Conservation (phyloP, 2,888 invertebrate genomes). For the Bembecia ichneumoniformis region DNA sequence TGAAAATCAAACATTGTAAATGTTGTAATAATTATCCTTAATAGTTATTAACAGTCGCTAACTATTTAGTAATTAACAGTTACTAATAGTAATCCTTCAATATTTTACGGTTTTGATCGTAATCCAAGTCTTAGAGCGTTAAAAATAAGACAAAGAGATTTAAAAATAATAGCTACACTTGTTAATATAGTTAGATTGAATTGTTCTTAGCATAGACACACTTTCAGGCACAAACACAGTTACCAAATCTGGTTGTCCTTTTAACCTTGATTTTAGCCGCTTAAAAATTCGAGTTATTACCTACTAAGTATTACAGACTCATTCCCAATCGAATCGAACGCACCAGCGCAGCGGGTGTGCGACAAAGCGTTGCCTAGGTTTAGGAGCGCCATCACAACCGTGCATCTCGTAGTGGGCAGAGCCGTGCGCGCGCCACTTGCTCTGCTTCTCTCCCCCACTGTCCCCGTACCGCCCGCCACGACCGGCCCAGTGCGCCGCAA, state of each 20-base stretch:
- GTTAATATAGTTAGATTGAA: too few relatives aligned
- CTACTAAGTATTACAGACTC: conserved; percentile 43
- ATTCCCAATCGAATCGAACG: conserved; percentile 43
- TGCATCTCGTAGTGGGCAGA: conserved; percentile 56
- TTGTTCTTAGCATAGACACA: too few relatives aligned
- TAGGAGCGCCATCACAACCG: conserved; percentile 49
- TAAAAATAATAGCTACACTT: too few relatives aligned
- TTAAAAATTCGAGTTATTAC: conserved; percentile 24
- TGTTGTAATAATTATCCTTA: not conserved
- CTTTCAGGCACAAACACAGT: conserved; percentile 15
- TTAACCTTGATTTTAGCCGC: conserved; percentile 43
- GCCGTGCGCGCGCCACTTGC: conserved; percentile 65
- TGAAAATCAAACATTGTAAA: not conserved
- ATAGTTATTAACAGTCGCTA: too few relatives aligned
- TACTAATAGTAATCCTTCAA: not conserved
- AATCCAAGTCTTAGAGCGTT: not conserved
- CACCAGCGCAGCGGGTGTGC: conserved; percentile 48
- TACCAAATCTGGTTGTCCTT: conserved; percentile 46
- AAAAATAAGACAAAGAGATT: too few relatives aligned
- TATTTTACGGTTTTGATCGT: not conserved
- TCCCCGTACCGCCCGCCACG: conserved; percentile 47
- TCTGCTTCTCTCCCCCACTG: conserved; percentile 41
- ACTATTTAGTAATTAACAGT: too few relatives aligned
- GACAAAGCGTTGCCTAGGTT: conserved; percentile 64
- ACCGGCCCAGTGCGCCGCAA: conserved; percentile 64